These are phyloP conservation scores for Pristionchus japonicus DNA, from an alignment of 2,888 invertebrate genomes.

Conservation along the genomic window DNA sequence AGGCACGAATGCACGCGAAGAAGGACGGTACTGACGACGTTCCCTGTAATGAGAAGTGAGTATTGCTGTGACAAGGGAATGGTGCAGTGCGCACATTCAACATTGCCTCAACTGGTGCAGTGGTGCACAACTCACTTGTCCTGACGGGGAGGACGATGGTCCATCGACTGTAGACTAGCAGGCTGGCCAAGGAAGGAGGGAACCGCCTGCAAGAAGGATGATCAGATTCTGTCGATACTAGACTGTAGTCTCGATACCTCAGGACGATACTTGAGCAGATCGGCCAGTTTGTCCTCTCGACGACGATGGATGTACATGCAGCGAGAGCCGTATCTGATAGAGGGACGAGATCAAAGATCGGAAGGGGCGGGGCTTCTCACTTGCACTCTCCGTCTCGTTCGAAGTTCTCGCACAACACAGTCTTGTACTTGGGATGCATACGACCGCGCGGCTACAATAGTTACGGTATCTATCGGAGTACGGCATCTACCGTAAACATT, in stretches of 20 bases:
- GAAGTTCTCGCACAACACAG: constrained; percentile 64
- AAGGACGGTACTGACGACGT: neutral
- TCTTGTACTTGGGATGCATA: constrained; percentile 66
- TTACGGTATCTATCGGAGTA: neutral
- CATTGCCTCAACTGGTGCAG: too few relatives aligned
- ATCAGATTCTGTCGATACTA: neutral
- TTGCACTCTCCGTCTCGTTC: constrained; percentile 46
- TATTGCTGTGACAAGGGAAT: too few relatives aligned
- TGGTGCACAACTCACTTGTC: neutral
- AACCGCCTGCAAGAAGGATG: too few relatives aligned
- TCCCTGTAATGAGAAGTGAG: neutral
- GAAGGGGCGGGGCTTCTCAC: constrained; percentile 1
- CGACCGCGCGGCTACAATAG: constrained; percentile 60
- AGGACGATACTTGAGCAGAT: neutral
- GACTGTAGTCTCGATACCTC: neutral
- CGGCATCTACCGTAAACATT: neutral
- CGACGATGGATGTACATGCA: constrained; percentile 47
- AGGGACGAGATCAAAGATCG: constrained; percentile 17
- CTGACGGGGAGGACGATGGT: constrained; percentile 2
- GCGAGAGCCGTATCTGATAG: constrained; percentile 38
- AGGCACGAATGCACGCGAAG: neutral
- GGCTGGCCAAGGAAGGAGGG: neutral
- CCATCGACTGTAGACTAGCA: constrained; percentile 26
- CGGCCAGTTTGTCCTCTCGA: neutral
- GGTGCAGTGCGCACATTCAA: too few relatives aligned